Evolutionary conservation across 2,113 vertebrate genomes (phyloP), one percentile per base, ranked within the genome.

Genomic region (Orthonyx spaldingii): DNA sequence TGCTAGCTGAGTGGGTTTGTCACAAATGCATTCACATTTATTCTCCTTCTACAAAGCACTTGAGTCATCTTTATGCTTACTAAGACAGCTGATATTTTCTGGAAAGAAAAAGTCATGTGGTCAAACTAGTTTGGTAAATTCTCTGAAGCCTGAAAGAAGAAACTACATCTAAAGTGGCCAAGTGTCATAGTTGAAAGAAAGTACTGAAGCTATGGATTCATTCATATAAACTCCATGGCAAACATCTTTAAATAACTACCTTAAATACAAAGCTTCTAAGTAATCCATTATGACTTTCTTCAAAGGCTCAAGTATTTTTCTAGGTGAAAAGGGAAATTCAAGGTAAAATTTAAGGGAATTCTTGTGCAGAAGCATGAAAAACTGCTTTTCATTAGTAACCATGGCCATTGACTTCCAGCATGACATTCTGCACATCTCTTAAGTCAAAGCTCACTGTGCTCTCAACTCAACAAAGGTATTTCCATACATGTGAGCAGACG

Each of bases 101-200:
- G 60, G 59, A 78, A 92, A 94, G 55, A 65, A 93, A 81, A 84
- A 91, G 80, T 55, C 24, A 90, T 20, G n/a, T 57, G 47, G 72
- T 84, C 79, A 94, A 91, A 78, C 26, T 22, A 35, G 39, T 66
- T 76, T 42, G 61, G 65, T 90, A 83, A 89, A 89, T 92, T 93
- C 47, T 78, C 65, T 83, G 59, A 94, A 87, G 66, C 22, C 41
- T 65, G 37, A 88, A 66, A 88, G n/a, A 94, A 84, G 33, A 79
- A 84, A 63, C n/a, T 63, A 52, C 26, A 55, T 44, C 56, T 59
- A 37, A 84, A 82, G 33, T 24, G 53, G 37, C 16, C 42, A 77
- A 52, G 13, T 37, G 39, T 55, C 33, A 61, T 0, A 82, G 59
- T 69, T 24, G 61, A 66, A 80, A 35, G 24, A 53, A 72, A 50